Percentiles rank a stretch among this genome's conserved stretches.
Conservation (phyloP, 2,113 vertebrate genomes). For the Nibea coibor region DNA sequence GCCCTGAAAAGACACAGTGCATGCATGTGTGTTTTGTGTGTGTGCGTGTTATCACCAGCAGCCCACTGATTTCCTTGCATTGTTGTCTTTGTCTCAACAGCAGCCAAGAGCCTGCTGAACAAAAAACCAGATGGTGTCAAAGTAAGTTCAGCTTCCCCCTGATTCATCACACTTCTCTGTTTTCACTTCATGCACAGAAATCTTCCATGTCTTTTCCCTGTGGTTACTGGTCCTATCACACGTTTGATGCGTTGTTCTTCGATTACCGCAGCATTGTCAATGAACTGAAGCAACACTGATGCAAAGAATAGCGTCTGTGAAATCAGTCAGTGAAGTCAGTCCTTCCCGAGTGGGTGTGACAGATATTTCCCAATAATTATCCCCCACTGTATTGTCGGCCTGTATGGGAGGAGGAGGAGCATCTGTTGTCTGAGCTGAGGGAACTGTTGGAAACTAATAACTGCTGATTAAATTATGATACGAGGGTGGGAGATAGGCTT, state of each 20-base stretch:
- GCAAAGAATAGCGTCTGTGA: not conserved
- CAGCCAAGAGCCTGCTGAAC: slow-evolving; percentile 95
- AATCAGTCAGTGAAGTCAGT: not conserved
- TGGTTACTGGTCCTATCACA: not conserved
- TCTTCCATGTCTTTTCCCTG: no score
- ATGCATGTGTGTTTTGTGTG: slow-evolving; percentile 4
- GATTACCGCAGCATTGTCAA: not conserved
- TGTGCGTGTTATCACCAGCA: not conserved
- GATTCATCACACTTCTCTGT: not conserved
- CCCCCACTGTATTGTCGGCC: not conserved
- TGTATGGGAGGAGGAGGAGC: not conserved
- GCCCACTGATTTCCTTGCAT: slow-evolving; percentile 51
- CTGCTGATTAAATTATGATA: slow-evolving; percentile 32
- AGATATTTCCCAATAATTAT: slow-evolving; percentile 14
- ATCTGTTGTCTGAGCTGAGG: slow-evolving; percentile 9
- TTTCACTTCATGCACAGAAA: not conserved
- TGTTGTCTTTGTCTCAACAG: slow-evolving; percentile 77
- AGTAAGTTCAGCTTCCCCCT: slow-evolving; percentile 83
- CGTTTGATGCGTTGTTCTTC: not conserved
- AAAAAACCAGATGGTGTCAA: slow-evolving; percentile 96
- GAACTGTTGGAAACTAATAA: slow-evolving; percentile 32
- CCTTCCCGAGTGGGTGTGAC: slow-evolving; percentile 2
- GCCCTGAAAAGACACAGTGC: slow-evolving; percentile 4
- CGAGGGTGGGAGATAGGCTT: not conserved
- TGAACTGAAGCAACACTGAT: not conserved